Percentiles rank a stretch among this genome's conserved stretches.
Conservation (phyloP, 2,888 invertebrate genomes). For the Yponomeuta plumbellus region DNA sequence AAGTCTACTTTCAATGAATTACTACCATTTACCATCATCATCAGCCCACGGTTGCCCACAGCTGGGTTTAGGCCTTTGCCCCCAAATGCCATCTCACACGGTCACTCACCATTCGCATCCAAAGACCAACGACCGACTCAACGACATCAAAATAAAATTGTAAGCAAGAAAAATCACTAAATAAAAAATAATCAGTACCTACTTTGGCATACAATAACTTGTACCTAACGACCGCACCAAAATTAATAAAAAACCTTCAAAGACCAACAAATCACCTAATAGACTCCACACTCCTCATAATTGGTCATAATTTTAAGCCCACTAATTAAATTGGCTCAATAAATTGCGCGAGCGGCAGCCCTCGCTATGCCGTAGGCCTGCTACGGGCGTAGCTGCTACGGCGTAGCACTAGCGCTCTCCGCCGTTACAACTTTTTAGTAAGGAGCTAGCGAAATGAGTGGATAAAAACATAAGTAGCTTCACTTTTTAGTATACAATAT, state of each 20-base stretch:
- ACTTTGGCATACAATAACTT: too few relatives aligned
- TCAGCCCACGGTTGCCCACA: too few relatives aligned
- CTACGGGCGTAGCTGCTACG: slow-evolving; percentile 28
- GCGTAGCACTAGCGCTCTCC: slow-evolving; percentile 54
- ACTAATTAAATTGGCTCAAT: not conserved
- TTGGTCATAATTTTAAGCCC: slow-evolving; percentile 6
- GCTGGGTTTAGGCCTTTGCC: too few relatives aligned
- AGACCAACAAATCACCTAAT: not conserved
- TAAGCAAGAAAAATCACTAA: too few relatives aligned
- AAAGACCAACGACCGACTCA: too few relatives aligned
- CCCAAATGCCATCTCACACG: too few relatives aligned
- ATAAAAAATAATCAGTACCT: too few relatives aligned
- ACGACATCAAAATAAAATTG: too few relatives aligned
- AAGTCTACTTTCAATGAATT: too few relatives aligned
- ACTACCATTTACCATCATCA: too few relatives aligned
- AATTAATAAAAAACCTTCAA: not conserved
- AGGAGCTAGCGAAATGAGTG: slow-evolving; percentile 74
- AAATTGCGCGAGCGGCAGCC: slow-evolving; percentile 12
- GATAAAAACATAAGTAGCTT: slow-evolving; percentile 72
- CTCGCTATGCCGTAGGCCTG: slow-evolving; percentile 22
- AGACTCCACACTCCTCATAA: slow-evolving; percentile 7
- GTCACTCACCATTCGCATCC: too few relatives aligned
- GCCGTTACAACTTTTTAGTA: slow-evolving; percentile 67
- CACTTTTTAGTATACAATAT: slow-evolving; percentile 30
- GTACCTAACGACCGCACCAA: not conserved